Conservation (phyloP, 2,888 invertebrate species). For the Drosophila anomelani region DNA sequence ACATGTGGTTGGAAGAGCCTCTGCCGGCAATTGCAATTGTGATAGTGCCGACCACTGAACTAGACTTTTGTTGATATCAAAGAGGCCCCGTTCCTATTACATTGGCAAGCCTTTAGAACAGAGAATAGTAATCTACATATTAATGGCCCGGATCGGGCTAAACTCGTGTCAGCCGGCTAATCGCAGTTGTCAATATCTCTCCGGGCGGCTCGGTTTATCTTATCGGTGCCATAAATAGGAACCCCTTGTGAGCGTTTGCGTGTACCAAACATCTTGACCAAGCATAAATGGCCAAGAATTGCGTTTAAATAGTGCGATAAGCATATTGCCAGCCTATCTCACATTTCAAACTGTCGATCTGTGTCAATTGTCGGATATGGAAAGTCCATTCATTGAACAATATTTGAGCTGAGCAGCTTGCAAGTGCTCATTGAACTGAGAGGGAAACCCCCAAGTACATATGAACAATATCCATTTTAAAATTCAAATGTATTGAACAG, state of each 20-base stretch:
- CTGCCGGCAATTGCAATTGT: too few relatives aligned
- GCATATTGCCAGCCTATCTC: constrained; percentile 8
- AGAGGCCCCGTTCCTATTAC: constrained; percentile 25
- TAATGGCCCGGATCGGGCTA: background rate
- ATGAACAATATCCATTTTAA: background rate
- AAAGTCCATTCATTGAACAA: constrained; percentile 12
- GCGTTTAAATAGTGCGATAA: constrained; percentile 4
- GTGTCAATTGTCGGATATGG: background rate
- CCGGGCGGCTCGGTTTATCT: constrained; percentile 16
- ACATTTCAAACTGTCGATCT: constrained; percentile 19
- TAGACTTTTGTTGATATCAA: constrained; percentile 22
- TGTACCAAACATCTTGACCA: constrained; percentile 34
- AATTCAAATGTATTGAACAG: background rate
- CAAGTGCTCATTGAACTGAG: background rate
- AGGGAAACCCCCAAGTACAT: background rate
- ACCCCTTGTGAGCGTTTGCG: constrained; percentile 37
- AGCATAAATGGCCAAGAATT: constrained; percentile 5
- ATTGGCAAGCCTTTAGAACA: background rate
- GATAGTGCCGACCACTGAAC: too few relatives aligned
- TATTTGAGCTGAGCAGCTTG: background rate
- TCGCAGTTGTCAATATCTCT: constrained; percentile 12
- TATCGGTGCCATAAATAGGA: constrained; percentile 45
- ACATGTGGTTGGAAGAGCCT: too few relatives aligned
- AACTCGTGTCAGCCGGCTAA: constrained; percentile 16
- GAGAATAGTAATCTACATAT: background rate